Conservation (phyloP, 2,888 invertebrate genomes). For the Hoplodrina ambigua region DNA sequence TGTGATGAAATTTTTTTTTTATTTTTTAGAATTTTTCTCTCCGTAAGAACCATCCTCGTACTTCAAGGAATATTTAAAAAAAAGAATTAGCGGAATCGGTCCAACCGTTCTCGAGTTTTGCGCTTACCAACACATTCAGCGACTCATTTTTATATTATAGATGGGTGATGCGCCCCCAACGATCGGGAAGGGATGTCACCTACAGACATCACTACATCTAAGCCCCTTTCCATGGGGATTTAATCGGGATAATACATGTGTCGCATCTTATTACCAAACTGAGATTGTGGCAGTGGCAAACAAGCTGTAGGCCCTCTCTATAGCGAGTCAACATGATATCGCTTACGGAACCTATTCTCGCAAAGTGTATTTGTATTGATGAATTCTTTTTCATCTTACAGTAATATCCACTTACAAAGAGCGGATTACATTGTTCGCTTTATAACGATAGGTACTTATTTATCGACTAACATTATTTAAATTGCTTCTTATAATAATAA, state of each 20-base stretch:
- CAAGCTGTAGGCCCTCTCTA: slow-evolving; percentile 80
- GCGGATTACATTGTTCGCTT: slow-evolving; percentile 57
- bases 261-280: slow-evolving; percentile 90
- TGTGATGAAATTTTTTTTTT: too few relatives aligned
- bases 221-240: slow-evolving; percentile 85
- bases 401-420: slow-evolving; percentile 74
- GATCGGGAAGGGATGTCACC: slow-evolving; percentile 65
- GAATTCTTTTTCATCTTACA: slow-evolving; percentile 79
- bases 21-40: too few relatives aligned
- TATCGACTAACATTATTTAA: slow-evolving; percentile 17
- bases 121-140: too few relatives aligned
- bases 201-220: slow-evolving; percentile 83
- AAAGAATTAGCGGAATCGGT: too few relatives aligned
- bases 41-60: too few relatives aligned
- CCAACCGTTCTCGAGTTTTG: too few relatives aligned
- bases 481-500: slow-evolving; percentile 10
- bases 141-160: too few relatives aligned
- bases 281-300: slow-evolving; percentile 87
- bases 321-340: slow-evolving; percentile 86
- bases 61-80: too few relatives aligned
- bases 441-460: slow-evolving; percentile 38
- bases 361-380: slow-evolving; percentile 84
- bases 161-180: slow-evolving; percentile 59
- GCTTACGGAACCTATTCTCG: slow-evolving; percentile 82
- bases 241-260: slow-evolving; percentile 89